phyloP scores from a whole-genome alignment of 2,797 vertebrate species.

The Gymnodraco acuticeps region DNA sequence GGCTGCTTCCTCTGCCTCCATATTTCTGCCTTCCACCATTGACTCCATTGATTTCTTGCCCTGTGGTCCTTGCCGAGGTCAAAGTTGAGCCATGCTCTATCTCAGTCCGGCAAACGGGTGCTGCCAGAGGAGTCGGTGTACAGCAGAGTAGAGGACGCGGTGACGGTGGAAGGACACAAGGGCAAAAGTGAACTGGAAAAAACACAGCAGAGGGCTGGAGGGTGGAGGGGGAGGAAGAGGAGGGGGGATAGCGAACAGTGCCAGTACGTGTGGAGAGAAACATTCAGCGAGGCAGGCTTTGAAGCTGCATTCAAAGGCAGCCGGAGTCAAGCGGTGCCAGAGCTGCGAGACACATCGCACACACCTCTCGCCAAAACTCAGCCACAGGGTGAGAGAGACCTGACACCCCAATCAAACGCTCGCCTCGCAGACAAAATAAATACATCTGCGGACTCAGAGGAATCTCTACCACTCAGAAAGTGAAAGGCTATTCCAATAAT shows the following conservation, averaged over 20 bases:
- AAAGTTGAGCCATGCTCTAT: conserved; percentile 62
- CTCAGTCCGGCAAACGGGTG: conserved; percentile 39
- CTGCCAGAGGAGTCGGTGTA: conserved; percentile 49
- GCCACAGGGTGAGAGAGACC: conserved; percentile 54
- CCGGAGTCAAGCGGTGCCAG: conserved; percentile 79
- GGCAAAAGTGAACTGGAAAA: conserved; percentile 62
- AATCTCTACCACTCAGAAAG: conserved; percentile 47
- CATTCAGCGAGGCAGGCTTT: conserved; percentile 75
- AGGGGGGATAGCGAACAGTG: conserved; percentile 53
- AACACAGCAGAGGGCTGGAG: conserved; percentile 53
- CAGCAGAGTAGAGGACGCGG: conserved; percentile 56
- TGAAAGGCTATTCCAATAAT: conserved; percentile 72
- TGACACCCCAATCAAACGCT: conserved; percentile 65
- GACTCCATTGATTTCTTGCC: conserved; percentile 62
- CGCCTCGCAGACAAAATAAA: conserved; percentile 43
- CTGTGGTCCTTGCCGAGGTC: conserved; percentile 53
- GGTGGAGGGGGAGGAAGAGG: conserved; percentile 18
- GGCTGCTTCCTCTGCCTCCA: conserved; percentile 28
- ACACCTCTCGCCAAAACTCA: conserved; percentile 68
- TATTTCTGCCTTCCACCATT: conserved; percentile 44
- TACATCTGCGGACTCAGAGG: conserved; percentile 35
- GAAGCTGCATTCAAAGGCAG: conserved; percentile 85
- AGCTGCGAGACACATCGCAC: conserved; percentile 68
- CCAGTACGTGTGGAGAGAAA: conserved; percentile 72
- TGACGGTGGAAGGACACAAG: conserved; percentile 52